These are phyloP conservation scores for Valencia hispanica DNA, from an alignment of 2,797 vertebrate species.

Conservation along the genomic window DNA sequence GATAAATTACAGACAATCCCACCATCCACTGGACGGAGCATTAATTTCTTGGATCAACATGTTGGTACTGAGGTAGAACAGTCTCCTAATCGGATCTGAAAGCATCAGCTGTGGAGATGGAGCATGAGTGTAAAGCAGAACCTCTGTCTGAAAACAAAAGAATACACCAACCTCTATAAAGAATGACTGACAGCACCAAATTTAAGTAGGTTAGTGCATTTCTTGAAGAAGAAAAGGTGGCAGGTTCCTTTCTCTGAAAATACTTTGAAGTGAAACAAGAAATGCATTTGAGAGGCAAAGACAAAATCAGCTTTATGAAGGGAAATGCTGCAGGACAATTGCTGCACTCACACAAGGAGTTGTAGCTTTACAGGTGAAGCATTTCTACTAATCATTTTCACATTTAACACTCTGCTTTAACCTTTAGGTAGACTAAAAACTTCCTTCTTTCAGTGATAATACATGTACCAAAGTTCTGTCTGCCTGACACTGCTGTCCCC, in stretches of 20 bases:
- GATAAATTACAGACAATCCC: neutral
- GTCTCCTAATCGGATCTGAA: slow-evolving; percentile 21
- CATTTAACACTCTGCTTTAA: neutral
- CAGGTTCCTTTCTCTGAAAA: slow-evolving; percentile 5
- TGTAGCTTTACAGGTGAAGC: neutral
- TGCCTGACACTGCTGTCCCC: neutral
- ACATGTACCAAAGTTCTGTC: neutral
- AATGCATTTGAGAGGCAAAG: slow-evolving; percentile 1
- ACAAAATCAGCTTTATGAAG: slow-evolving; percentile 19
- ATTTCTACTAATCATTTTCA: neutral
- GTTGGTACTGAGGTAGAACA: slow-evolving; percentile 2
- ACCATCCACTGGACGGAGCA: neutral
- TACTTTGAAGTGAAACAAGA: neutral
- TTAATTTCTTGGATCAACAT: slow-evolving; percentile 18
- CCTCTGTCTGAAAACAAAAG: slow-evolving; percentile 1
- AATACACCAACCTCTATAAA: slow-evolving; percentile 5
- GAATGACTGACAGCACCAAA: slow-evolving; percentile 35
- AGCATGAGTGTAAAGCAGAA: slow-evolving; percentile 38
- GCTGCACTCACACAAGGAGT: neutral
- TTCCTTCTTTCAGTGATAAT: neutral
- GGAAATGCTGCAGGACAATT: slow-evolving; percentile 13
- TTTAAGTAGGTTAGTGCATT: slow-evolving; percentile 32
- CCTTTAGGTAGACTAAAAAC: neutral
- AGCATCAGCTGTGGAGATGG: slow-evolving; percentile 32
- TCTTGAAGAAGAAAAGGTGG: slow-evolving; percentile 20